A percentile compares a stretch with the other conserved stretches of the same genome.
Evolutionary conservation across 2,888 invertebrate species (phyloP).

Genomic region (Cyclophora albipunctata): DNA sequence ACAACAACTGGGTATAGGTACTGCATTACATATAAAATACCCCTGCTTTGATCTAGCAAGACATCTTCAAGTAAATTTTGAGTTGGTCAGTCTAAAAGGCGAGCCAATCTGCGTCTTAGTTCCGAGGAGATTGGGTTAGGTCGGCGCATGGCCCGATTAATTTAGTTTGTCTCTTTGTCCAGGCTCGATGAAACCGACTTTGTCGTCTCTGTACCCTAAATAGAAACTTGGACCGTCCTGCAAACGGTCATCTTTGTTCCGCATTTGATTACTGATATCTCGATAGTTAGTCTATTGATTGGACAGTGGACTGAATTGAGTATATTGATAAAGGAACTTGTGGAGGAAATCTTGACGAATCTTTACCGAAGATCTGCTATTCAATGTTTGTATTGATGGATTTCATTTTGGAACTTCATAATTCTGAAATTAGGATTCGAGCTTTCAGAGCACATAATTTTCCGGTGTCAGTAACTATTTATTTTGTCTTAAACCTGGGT

Average conservation of each 20-base stretch:
- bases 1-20: no score
- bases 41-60: no score
- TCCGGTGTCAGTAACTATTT: no score
- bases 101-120: slow-evolving; percentile 16
- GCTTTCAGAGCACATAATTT: no score
- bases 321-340: slow-evolving; percentile 1
- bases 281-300: background rate
- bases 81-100: slow-evolving; percentile 46
- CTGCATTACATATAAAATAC: no score
- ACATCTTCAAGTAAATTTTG: background rate
- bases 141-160: slow-evolving; percentile 66
- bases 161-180: slow-evolving; percentile 69
- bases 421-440: no score
- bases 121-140: slow-evolving; percentile 53
- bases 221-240: slow-evolving; percentile 53
- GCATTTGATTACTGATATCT: slow-evolving; percentile 60
- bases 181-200: slow-evolving; percentile 20
- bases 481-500: no score
- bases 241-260: slow-evolving; percentile 48
- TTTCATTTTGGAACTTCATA: no score
- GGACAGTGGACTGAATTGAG: slow-evolving; percentile 9
- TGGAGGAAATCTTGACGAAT: no score
- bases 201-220: slow-evolving; percentile 32
- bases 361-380: no score
- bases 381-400: no score